Conservation (phyloP, 2,888 invertebrate species). For the Magallana nippona region DNA sequence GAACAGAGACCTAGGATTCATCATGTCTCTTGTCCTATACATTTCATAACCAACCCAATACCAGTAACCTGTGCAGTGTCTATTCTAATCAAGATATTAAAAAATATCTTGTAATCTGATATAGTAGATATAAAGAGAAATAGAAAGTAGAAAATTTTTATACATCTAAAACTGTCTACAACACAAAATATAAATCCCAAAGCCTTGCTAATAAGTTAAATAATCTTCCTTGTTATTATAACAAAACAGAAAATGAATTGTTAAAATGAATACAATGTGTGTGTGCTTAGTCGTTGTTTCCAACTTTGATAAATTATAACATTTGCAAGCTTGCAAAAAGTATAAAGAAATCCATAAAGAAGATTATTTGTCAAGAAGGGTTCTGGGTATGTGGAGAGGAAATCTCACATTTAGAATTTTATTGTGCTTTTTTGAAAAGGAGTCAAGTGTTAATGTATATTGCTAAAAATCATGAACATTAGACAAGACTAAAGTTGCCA, state of each 20-base stretch:
- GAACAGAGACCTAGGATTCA: too few species aligned
- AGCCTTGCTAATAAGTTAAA: background rate
- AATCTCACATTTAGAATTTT: constrained; percentile 32
- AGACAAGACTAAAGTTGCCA: background rate
- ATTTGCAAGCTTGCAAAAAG: constrained; percentile 13
- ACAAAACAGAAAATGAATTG: background rate
- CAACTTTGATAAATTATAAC: background rate
- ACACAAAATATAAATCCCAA: background rate
- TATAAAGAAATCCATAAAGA: background rate
- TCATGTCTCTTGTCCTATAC: too few species aligned
- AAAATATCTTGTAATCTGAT: background rate
- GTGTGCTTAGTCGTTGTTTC: background rate
- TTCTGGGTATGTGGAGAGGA: background rate
- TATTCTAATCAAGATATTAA: too few species aligned
- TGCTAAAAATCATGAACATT: too few species aligned
- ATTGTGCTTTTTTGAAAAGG: background rate
- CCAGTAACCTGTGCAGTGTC: too few species aligned
- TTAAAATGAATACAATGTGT: background rate
- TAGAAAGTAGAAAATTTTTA: background rate
- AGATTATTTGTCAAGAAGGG: background rate
- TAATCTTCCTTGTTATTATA: constrained; percentile 7
- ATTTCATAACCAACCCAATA: too few species aligned
- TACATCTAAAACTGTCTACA: background rate
- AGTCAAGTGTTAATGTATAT: too few species aligned
- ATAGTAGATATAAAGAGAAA: background rate